A percentile compares a stretch with the other conserved stretches of the same genome.
These are phyloP conservation scores for Schizopygopsis pylzovi DNA, from an alignment of 2,797 vertebrate species.

Conservation along the genomic window DNA sequence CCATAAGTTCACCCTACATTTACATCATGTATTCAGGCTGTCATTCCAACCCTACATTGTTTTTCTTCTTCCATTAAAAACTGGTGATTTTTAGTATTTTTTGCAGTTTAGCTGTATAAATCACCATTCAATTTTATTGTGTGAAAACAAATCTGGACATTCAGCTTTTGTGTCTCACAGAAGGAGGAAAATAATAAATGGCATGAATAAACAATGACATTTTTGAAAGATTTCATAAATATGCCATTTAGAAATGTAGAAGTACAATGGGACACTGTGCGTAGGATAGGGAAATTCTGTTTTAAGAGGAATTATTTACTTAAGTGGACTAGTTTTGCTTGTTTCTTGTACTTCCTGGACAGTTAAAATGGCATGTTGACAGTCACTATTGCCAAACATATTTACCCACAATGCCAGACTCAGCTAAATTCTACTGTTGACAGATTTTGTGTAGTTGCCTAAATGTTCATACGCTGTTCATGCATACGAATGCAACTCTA, in stretches of 20 bases:
- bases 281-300: not conserved
- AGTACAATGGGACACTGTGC: not conserved
- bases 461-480: not conserved
- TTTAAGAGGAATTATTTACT: not conserved
- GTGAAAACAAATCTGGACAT: not conserved
- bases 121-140: not conserved
- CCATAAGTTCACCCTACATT: not conserved
- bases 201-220: not conserved
- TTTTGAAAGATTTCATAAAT: not conserved
- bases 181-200: not conserved
- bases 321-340: constrained; percentile 14
- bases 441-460: not conserved
- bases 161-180: not conserved
- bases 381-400: not conserved
- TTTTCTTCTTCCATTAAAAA: not conserved
- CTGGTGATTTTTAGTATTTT: not conserved
- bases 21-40: not conserved
- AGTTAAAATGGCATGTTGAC: not conserved
- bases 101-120: not conserved
- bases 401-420: not conserved
- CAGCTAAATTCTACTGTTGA: too few relatives aligned
- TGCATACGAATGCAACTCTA: not conserved
- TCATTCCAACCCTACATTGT: not conserved
- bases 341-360: not conserved
- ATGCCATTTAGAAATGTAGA: not conserved